Percentiles rank a stretch among this genome's conserved stretches.
phyloP scores from a whole-genome alignment of 1,140 invertebrate species.

The Magallana gigas region DNA sequence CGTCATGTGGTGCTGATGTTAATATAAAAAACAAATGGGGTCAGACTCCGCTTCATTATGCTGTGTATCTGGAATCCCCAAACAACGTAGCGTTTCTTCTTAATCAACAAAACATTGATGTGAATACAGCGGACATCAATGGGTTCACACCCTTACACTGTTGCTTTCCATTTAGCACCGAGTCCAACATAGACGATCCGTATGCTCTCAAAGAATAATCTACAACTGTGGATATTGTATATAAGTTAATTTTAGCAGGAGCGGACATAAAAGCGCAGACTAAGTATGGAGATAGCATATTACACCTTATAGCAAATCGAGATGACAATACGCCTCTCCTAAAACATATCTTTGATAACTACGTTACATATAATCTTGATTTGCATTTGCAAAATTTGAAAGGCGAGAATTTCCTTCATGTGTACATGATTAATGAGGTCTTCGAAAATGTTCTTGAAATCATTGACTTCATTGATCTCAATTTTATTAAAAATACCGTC shows the following conservation, averaged over 20 bases:
- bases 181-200: not conserved
- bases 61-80: not conserved
- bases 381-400: not conserved
- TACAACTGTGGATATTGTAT: not conserved
- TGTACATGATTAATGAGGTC: conserved; percentile 23
- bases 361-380: not conserved
- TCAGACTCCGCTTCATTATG: conserved; percentile 50
- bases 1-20: not conserved
- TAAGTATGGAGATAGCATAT: conserved; percentile 33
- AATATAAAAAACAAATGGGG: conserved; percentile 45
- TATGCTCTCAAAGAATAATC: not conserved
- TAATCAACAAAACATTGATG: not conserved
- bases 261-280: conserved; percentile 4
- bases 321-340: conserved; percentile 33
- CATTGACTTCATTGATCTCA: not conserved
- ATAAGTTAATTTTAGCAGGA: not conserved
- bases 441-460: conserved; percentile 33
- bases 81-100: not conserved
- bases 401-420: conserved; percentile 50
- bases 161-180: not conserved
- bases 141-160: conserved; percentile 40
- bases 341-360: not conserved
- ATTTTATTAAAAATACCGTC: not conserved
- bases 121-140: conserved; percentile 35
- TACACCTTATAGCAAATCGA: conserved; percentile 33